A percentile compares a stretch with the other conserved stretches of the same genome.
phyloP scores from a whole-genome alignment of 2,113 vertebrate species.

The Hyla sarda region DNA sequence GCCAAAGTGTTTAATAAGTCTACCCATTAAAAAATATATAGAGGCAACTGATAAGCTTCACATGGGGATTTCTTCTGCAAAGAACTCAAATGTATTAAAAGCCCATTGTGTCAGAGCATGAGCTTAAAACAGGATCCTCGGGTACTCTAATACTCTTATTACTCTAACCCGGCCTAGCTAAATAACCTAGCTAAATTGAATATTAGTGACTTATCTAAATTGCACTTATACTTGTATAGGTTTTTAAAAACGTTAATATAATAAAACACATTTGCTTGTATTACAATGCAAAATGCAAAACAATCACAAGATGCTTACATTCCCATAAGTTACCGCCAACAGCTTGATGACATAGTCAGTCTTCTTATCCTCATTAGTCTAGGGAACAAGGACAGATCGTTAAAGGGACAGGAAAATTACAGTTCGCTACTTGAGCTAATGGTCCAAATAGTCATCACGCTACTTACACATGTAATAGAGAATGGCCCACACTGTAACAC shows the following conservation, averaged over 20 bases:
- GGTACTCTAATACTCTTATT: no score
- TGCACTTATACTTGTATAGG: no score
- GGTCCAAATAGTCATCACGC: not conserved
- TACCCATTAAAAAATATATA: no score
- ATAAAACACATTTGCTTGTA: not conserved
- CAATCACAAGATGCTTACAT: constrained; percentile 74
- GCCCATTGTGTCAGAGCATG: no score
- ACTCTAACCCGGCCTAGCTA: no score
- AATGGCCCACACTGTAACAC: constrained; percentile 81
- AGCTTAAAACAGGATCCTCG: no score
- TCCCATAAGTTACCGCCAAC: constrained; percentile 79
- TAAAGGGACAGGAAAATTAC: not conserved
- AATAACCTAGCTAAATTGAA: no score
- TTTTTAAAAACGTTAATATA: not conserved
- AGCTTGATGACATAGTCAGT: constrained; percentile 84
- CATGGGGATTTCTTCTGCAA: no score
- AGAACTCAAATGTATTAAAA: no score
- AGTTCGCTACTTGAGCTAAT: not conserved
- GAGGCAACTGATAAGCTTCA: no score
- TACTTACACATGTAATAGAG: constrained; percentile 87
- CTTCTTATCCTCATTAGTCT: constrained; percentile 86
- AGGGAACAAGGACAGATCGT: constrained; percentile 53
- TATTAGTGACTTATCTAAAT: no score
- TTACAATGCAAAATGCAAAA: not conserved
- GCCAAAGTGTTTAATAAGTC: no score